Conservation (phyloP, 2,113 vertebrate species). For the Amblyornis subalaris region DNA sequence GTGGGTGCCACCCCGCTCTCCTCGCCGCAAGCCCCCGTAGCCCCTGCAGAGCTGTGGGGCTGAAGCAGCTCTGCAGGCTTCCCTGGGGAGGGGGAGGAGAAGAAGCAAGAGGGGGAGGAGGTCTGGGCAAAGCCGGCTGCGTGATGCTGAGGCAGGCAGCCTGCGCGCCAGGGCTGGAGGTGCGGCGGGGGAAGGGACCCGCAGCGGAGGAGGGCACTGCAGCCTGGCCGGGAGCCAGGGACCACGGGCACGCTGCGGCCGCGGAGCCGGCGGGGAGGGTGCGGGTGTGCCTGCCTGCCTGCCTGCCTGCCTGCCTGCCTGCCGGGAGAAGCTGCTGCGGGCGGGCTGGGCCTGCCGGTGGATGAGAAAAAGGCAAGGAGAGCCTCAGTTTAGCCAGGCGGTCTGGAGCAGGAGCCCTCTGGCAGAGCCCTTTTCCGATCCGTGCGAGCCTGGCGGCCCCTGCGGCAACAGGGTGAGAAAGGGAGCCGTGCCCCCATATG, state of each 20-base stretch:
- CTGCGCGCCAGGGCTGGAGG: neutral
- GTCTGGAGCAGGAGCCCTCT: no score
- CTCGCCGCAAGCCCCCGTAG: no score
- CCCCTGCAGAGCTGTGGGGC: neutral
- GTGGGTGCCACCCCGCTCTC: neutral
- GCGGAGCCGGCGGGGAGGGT: neutral
- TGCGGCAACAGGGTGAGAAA: neutral
- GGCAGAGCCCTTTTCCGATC: rapidly evolving
- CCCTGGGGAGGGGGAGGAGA: neutral
- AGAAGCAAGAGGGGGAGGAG: neutral
- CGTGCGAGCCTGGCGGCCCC: neutral
- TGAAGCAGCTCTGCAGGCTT: neutral
- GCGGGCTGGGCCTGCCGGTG: neutral
- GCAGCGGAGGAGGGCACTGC: slow-evolving; percentile 22
- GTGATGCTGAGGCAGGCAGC: neutral
- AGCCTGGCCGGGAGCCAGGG: slow-evolving; percentile 48
- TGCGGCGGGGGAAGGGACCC: slow-evolving; percentile 15
- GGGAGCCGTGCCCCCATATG: rapidly evolving
- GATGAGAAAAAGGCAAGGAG: neutral
- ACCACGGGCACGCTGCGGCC: neutral
- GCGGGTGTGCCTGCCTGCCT: neutral
- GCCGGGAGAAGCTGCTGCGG: neutral
- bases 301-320: neutral
- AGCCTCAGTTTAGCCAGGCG: neutral
- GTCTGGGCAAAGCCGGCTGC: neutral